Conservation (phyloP, 2,797 vertebrate genomes). For the Arremon aurantiirostris region DNA sequence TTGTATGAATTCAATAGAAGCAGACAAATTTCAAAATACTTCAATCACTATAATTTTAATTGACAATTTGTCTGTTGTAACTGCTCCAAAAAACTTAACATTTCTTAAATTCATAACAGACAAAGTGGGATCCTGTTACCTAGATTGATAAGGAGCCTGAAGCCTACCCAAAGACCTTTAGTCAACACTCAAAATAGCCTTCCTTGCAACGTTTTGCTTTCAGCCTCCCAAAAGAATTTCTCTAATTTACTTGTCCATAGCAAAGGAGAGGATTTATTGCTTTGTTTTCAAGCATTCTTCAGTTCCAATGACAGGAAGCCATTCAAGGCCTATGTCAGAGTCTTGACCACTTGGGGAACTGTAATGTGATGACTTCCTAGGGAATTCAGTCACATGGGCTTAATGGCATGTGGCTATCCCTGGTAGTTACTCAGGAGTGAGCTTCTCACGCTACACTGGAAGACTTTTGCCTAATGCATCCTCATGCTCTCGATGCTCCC, state of each 20-base stretch:
- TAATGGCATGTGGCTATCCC: not conserved
- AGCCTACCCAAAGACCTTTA: not conserved
- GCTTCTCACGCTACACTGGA: not conserved
- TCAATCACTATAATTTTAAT: not conserved
- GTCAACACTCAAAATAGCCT: not conserved
- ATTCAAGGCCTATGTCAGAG: not conserved
- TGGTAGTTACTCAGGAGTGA: not conserved
- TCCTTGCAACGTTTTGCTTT: not conserved
- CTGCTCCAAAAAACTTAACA: not conserved
- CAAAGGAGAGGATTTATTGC: not conserved
- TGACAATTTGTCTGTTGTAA: not conserved
- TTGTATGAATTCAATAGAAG: not conserved
- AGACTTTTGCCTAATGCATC: not conserved
- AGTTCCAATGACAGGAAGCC: not conserved
- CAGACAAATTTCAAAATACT: constrained; percentile 8
- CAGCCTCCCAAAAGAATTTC: not conserved
- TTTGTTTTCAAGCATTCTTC: not conserved
- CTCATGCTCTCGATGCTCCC: not conserved
- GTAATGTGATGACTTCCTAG: not conserved
- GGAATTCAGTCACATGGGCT: not conserved
- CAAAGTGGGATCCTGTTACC: not conserved
- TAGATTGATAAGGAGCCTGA: not conserved
- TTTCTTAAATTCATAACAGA: not conserved
- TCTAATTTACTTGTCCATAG: not conserved
- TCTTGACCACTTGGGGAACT: not conserved